Evolutionary conservation across 2,888 invertebrate species (phyloP), one percentile per base, ranked within the genome.

Genomic region (Gandaritis pyraliata): DNA sequence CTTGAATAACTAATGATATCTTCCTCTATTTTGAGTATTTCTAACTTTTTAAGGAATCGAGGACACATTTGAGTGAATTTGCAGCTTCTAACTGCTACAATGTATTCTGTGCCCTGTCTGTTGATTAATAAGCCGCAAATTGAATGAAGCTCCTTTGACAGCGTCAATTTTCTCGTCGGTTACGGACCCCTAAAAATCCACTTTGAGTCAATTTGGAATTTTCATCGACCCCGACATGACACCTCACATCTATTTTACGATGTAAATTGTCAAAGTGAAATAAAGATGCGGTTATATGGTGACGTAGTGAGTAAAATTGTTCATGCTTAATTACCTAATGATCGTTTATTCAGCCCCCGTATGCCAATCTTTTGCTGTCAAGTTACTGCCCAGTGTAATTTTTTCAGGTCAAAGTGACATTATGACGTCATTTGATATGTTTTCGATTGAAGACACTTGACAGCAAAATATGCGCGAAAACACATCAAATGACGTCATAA

Each of bases 71-170:
- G 41, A 41, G 15, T 41, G 41, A 41, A 16, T 10, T 6, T 12
- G 13, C 10, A 5, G 13, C 41, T 13, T 16, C 15, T 16, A 23
- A 23, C 18, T 4, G 11, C 46, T 54, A 18, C 23, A 38, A 10
- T 11, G 5, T 78, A 78, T 73, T 52, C 72, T 62, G 58, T 53
- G 45, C 38, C 29, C 56, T 39, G 39, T 64, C 70, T 51, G 74
- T 85, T 88, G 89, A 90, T 91, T 90, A 90, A 91, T 91, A 88
- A 85, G 82, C 87, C 83, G 68, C 82, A 90, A 90, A 91, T 91
- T 88, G 88, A 84, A 87, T 88, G 70, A 85, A 76, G 78, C 79
- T 85, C 80, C 85, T 89, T 89, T 91, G 92, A 91, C 91, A 91
- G 87, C 88, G 75, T 90, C 91, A 91, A 91, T 92, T 90, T 90